Base-by-base conservation (phyloP, 2,888 invertebrate genomes). In the Perithous albicinctus region DNA sequence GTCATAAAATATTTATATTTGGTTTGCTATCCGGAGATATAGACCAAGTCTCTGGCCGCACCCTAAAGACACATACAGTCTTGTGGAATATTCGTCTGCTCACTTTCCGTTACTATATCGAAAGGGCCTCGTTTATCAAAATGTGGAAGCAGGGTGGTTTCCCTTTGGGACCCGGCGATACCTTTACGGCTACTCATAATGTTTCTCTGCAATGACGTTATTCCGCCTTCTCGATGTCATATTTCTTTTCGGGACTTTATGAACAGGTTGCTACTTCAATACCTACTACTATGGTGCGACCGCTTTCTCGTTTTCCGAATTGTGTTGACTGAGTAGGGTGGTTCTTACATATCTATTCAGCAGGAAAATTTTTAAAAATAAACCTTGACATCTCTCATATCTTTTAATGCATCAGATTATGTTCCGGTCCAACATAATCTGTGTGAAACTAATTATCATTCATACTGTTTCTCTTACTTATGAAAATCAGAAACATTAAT, bases 1-100 rank as follows among this genome's bases (percentile, higher is more conserved):
- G 84, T 84, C 85, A 85, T 87, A 87, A 89, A 89, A 87, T 89
- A 88, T 89, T 89, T 88, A 88, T 88, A 88, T 87, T 87, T 86
- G 82, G 85, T 84, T 84, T 84, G 83, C 84, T 78, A 83, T 80
- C 74, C 20, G 61, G 77, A 86, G 85, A 87, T 88, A 85, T 84
- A 87, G 56, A 72, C 56, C 35, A 51, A 77, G 66, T 15, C 63
- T 61, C 61, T 69, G 56, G 26, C 61, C 64, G 29, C 59, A 41
- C 66, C 74, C 43, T 46, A 72, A 78, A 77, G 7, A 38, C 29
- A 15, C 38, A 75, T 64, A 32, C 15, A 56, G 5, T 15, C 8
- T n/a, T 32, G 54, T 51, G 41, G 10, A 18, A 56, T 66, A 66
- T 26, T 51, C 10, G 32, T 56, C 26, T 26, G 26, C 51, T 18